These are phyloP conservation scores for Ginglymostoma cirratum DNA, from an alignment of 2,113 vertebrate species.

Conservation along the genomic window DNA sequence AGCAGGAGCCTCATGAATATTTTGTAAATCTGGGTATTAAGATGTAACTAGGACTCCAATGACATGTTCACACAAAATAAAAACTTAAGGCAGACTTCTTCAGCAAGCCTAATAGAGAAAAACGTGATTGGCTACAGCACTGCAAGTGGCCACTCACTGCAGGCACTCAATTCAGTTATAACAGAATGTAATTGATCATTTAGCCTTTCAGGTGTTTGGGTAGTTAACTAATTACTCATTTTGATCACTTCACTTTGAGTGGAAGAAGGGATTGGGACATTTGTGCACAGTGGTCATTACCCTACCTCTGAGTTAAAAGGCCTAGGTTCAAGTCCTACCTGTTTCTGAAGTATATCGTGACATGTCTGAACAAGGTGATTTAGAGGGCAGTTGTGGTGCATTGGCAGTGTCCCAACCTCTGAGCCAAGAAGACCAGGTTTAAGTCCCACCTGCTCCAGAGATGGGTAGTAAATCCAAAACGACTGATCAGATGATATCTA, in stretches of 20 bases:
- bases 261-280: not conserved
- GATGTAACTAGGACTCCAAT: not conserved
- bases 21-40: not conserved
- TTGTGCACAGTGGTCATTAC: too few relatives aligned
- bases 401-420: too few relatives aligned
- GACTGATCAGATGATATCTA: too few relatives aligned
- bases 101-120: not conserved
- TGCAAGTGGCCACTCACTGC: not conserved
- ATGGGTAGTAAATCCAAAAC: too few relatives aligned
- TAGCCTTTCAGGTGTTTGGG: not conserved
- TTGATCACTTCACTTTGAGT: not conserved
- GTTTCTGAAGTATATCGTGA: too few relatives aligned
- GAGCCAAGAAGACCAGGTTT: too few relatives aligned
- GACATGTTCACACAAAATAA: not conserved
- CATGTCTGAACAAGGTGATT: too few relatives aligned
- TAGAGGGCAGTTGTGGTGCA: too few relatives aligned
- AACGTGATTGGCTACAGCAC: not conserved
- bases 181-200: not conserved
- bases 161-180: not conserved
- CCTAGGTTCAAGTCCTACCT: too few relatives aligned
- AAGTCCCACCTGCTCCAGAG: too few relatives aligned
- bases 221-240: not conserved
- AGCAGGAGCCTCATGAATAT: not conserved
- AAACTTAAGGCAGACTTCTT: not conserved
- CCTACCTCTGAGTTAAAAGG: too few relatives aligned